phyloP scores from a whole-genome alignment of 2,888 invertebrate species.

The Zelleria hepariella region DNA sequence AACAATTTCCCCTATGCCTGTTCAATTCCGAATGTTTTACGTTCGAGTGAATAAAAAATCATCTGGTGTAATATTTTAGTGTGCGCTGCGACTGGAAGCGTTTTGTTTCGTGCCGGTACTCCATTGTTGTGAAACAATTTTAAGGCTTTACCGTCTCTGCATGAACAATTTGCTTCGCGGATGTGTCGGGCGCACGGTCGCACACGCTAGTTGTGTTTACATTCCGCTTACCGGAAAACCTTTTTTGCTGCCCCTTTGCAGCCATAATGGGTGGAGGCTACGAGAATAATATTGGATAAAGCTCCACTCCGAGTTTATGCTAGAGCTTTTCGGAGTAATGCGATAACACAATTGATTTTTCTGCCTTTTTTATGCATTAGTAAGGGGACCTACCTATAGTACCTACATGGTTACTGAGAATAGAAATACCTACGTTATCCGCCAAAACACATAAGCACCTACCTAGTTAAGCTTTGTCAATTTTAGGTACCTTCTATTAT shows the following conservation, averaged over 20 bases:
- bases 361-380: not conserved
- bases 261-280: not conserved
- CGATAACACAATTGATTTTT: not conserved
- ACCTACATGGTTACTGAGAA: conserved; percentile 10
- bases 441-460: too few relatives aligned
- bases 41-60: not conserved
- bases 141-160: conserved; percentile 39
- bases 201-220: conserved; percentile 7
- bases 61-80: not conserved
- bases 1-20: not conserved
- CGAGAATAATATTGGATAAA: not conserved
- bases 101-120: conserved; percentile 19
- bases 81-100: not conserved
- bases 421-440: not conserved
- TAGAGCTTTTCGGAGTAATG: not conserved
- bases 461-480: too few relatives aligned
- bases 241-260: not conserved
- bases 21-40: not conserved
- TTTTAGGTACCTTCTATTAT: too few relatives aligned
- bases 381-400: too few relatives aligned
- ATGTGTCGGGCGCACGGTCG: conserved; percentile 30
- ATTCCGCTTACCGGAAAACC: not conserved
- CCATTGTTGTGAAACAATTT: conserved; percentile 45
- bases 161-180: conserved; percentile 37
- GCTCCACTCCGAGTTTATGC: not conserved